Percentiles rank a stretch among this genome's conserved stretches.
Evolutionary conservation across 2,888 invertebrate species (phyloP).

Genomic region (Cyclophora punctaria): DNA sequence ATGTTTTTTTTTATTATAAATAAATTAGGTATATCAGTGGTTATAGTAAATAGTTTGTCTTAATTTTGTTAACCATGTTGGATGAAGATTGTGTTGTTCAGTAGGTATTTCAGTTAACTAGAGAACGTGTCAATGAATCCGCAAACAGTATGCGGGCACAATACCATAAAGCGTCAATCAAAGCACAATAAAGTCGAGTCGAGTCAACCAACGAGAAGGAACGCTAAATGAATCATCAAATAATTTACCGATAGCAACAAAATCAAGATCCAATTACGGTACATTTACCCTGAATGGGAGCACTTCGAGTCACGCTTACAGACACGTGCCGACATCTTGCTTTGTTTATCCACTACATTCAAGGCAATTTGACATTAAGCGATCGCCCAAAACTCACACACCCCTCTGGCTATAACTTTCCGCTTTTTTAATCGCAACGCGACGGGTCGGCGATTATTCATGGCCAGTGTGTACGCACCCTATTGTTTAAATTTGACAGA

Average conservation of each 20-base stretch:
- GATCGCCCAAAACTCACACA: constrained; percentile 40
- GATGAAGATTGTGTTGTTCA: too few species aligned
- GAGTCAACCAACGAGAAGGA: constrained; percentile 1
- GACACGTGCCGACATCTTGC: constrained; percentile 50
- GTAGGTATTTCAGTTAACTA: too few species aligned
- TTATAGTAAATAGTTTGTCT: too few species aligned
- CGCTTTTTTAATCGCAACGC: constrained; percentile 47
- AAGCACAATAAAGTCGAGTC: neutral
- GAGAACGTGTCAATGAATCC: too few species aligned
- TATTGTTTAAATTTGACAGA: constrained; percentile 38
- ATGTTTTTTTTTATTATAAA: too few species aligned
- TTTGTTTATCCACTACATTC: constrained; percentile 63
- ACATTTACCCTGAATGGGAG: constrained; percentile 58
- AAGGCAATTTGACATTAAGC: constrained; percentile 64
- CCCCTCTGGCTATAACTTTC: constrained; percentile 40
- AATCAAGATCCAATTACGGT: constrained; percentile 66
- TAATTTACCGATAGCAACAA: constrained; percentile 32
- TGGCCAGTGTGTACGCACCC: constrained; percentile 44
- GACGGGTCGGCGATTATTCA: constrained; percentile 53
- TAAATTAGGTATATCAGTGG: too few species aligned
- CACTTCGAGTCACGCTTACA: constrained; percentile 34
- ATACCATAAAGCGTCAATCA: neutral
- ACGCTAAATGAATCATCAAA: constrained; percentile 31
- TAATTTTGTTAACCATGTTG: too few species aligned
- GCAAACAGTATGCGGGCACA: neutral